These are phyloP conservation scores for Salarias fasciatus DNA, from an alignment of 2,797 vertebrate genomes.

Conservation along the genomic window DNA sequence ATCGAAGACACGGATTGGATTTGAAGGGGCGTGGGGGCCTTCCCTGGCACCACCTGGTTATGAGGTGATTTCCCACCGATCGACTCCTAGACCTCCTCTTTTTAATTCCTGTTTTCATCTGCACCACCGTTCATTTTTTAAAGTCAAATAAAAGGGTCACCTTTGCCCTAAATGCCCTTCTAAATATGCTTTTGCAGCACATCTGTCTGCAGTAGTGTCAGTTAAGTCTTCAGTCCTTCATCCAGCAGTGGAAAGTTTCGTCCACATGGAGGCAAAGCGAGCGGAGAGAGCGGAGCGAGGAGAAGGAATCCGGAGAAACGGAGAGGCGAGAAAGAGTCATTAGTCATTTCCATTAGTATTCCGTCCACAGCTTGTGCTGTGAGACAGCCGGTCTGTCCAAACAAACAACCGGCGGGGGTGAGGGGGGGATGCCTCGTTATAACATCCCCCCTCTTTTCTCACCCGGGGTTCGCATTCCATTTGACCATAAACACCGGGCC, in stretches of 20 bases:
- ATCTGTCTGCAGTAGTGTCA: no score
- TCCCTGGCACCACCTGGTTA: no score
- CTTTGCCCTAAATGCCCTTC: conserved; percentile 24
- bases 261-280: conserved; percentile 18
- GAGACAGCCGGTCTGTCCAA: conserved; percentile 77
- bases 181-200: no score
- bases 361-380: conserved; percentile 66
- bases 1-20: no score
- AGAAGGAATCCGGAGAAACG: conserved; percentile 37
- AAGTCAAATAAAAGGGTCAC: no score
- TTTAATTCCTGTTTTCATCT: no score
- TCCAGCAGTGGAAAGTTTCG: conserved; percentile 21
- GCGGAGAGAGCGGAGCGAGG: conserved; percentile 29
- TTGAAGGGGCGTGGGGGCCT: no score
- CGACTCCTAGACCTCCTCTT: no score
- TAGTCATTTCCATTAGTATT: conserved; percentile 76
- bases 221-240: conserved; percentile 20
- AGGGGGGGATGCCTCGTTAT: conserved; percentile 65
- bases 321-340: conserved; percentile 54
- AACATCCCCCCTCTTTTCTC: conserved; percentile 59
- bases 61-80: no score
- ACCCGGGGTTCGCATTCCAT: conserved; percentile 72
- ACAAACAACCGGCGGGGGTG: conserved; percentile 73
- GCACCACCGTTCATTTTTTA: no score
- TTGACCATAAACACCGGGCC: conserved; percentile 67